A percentile compares a stretch with the other conserved stretches of the same genome.
phyloP scores from a whole-genome alignment of 1,140 invertebrate species.

The Drosophila triauraria region DNA sequence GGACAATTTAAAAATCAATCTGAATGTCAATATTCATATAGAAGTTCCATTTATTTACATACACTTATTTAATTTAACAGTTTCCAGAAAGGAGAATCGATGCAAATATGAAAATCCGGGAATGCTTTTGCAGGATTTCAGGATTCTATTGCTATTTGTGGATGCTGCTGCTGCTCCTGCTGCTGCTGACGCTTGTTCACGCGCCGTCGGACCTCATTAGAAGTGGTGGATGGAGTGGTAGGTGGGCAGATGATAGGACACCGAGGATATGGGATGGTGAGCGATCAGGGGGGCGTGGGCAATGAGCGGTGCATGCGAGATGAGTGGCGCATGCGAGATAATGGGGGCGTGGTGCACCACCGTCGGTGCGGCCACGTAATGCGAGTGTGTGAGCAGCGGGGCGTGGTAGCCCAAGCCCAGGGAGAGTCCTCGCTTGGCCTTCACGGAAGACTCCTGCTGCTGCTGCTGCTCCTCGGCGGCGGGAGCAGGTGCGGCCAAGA shows the following conservation, averaged over 20 bases:
- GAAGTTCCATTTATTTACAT: slow-evolving; percentile 26
- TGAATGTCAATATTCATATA: neutral
- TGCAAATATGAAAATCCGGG: neutral
- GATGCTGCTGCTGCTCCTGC: slow-evolving; percentile 6
- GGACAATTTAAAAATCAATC: neutral
- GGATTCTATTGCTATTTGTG: slow-evolving; percentile 1
- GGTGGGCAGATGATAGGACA: slow-evolving; percentile 74
- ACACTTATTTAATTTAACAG: slow-evolving; percentile 32
- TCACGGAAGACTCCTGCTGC: slow-evolving; percentile 58
- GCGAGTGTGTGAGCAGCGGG: slow-evolving; percentile 72
- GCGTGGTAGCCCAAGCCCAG: slow-evolving; percentile 77
- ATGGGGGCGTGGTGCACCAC: slow-evolving; percentile 73
- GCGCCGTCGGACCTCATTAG: slow-evolving; percentile 19
- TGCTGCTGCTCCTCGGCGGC: slow-evolving; percentile 56
- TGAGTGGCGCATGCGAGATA: slow-evolving; percentile 73
- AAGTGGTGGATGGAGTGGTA: slow-evolving; percentile 77
- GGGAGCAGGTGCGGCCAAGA: slow-evolving; percentile 71
- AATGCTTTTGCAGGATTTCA: slow-evolving; percentile 3
- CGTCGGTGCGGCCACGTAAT: slow-evolving; percentile 68
- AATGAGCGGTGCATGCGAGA: slow-evolving; percentile 65
- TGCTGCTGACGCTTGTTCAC: slow-evolving; percentile 11
- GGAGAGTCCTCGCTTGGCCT: slow-evolving; percentile 72
- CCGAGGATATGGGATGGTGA: slow-evolving; percentile 55
- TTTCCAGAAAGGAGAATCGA: neutral
- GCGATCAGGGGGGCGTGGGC: slow-evolving; percentile 63